Conservation (phyloP, 2,888 invertebrate species). For the Orchestes rusci region DNA sequence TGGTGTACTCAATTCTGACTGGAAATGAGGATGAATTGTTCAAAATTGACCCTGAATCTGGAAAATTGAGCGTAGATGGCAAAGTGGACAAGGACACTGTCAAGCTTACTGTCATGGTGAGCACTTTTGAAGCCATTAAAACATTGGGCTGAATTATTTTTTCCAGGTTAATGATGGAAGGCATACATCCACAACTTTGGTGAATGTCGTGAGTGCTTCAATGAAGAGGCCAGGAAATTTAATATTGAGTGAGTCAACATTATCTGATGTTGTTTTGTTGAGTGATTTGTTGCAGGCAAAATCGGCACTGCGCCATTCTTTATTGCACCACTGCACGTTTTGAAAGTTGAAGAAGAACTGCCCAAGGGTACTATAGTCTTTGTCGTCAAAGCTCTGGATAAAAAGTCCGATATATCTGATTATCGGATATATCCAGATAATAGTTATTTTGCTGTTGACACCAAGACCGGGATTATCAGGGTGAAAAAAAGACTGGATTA, state of each 20-base stretch:
- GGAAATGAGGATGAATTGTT: constrained; percentile 57
- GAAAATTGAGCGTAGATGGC: constrained; percentile 55
- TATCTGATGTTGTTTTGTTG: no score
- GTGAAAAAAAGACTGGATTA: constrained; percentile 77
- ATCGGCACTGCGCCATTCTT: no score
- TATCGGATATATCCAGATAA: constrained; percentile 64
- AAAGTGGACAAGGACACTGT: constrained; percentile 52
- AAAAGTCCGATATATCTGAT: constrained; percentile 74
- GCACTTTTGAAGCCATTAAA: constrained; percentile 7
- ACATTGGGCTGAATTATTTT: background rate
- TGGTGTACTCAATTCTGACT: constrained; percentile 66
- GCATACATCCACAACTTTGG: constrained; percentile 62
- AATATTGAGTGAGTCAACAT: no score
- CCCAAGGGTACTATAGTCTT: constrained; percentile 70
- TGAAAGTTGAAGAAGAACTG: constrained; percentile 74
- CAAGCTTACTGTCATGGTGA: constrained; percentile 58
- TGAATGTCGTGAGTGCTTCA: no score
- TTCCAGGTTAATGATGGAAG: constrained; percentile 69
- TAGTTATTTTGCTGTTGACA: constrained; percentile 73
- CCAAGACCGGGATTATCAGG: constrained; percentile 71
- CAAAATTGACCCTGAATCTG: constrained; percentile 61
- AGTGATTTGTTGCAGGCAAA: no score
- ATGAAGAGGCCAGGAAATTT: no score
- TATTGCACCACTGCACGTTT: no score
- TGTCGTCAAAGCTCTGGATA: constrained; percentile 71